These are phyloP conservation scores for Phenganax subtilis DNA, from an alignment of 92 coral and sea anemone genomes.

Conservation along the genomic window DNA sequence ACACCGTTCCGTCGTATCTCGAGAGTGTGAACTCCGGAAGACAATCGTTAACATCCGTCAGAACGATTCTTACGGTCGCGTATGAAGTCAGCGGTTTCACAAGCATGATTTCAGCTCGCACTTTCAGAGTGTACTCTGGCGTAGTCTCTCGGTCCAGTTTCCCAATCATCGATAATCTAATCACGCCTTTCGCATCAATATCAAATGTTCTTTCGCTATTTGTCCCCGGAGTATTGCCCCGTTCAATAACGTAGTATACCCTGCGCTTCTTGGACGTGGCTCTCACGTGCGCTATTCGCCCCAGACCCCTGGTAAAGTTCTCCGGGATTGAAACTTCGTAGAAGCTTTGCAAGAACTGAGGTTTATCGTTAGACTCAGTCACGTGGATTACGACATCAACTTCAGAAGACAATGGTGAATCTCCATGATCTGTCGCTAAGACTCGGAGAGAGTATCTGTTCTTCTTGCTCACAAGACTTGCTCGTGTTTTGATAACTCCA, in stretches of 20 bases:
- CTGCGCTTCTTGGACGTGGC: constrained; percentile 35
- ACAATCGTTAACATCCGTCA: constrained; percentile 88
- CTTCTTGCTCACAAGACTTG: constrained; percentile 43
- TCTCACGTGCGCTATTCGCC: constrained; percentile 51
- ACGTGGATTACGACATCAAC: constrained; percentile 60
- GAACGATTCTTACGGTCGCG: constrained; percentile 62
- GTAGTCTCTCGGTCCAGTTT: constrained; percentile 75
- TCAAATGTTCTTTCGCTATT: constrained; percentile 59
- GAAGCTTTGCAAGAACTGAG: constrained; percentile 57
- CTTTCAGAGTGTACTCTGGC: constrained; percentile 69
- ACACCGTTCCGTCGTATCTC: constrained; percentile 71
- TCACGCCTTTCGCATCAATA: constrained; percentile 60
- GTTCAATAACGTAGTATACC: constrained; percentile 64
- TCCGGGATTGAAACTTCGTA: constrained; percentile 66
- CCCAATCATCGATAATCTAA: constrained; percentile 32
- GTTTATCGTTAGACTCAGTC: constrained; percentile 61
- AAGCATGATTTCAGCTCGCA: constrained; percentile 64
- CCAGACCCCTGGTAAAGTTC: constrained; percentile 40
- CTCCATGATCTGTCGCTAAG: constrained; percentile 78
- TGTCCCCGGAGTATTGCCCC: constrained; percentile 59
- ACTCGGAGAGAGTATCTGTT: constrained; percentile 49
- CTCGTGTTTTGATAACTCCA: constrained; percentile 62
- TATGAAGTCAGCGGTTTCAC: constrained; percentile 64
- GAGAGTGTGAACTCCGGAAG: constrained; percentile 78
- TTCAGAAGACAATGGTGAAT: constrained; percentile 43